A percentile compares a stretch with the other conserved stretches of the same genome.
Conservation (phyloP, 2,888 invertebrate species). For the Euplexia lucipara region DNA sequence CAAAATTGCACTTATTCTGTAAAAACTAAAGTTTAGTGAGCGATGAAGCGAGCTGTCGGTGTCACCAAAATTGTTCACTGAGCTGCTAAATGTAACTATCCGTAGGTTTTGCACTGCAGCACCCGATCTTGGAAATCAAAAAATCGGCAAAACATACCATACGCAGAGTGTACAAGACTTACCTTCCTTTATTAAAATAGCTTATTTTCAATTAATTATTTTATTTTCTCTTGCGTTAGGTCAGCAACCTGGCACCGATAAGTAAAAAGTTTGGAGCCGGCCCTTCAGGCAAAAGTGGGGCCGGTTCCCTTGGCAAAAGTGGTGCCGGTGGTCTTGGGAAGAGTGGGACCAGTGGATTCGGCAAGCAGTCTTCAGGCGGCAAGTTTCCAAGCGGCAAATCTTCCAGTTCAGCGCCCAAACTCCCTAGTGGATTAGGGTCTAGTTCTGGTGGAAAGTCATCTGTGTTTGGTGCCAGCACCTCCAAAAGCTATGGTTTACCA, state of each 20-base stretch:
- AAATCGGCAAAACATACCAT: too few relatives aligned
- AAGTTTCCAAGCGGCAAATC: conserved; percentile 51
- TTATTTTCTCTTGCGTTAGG: conserved; percentile 23
- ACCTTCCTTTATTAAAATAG: too few relatives aligned
- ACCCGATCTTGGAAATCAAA: too few relatives aligned
- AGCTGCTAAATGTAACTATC: too few relatives aligned
- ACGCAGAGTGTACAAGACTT: too few relatives aligned
- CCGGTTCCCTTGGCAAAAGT: conserved; percentile 66
- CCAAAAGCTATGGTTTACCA: conserved; percentile 71
- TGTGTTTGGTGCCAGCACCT: conserved; percentile 60
- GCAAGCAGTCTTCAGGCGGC: conserved; percentile 51
- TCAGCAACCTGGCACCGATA: conserved; percentile 77
- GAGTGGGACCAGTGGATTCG: conserved; percentile 40
- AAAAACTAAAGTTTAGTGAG: too few relatives aligned
- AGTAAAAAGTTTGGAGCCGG: conserved; percentile 75
- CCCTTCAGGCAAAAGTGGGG: conserved; percentile 76
- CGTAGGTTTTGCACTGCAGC: too few relatives aligned
- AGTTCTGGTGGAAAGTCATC: conserved; percentile 56
- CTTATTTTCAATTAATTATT: too few relatives aligned
- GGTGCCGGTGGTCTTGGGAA: conserved; percentile 52
- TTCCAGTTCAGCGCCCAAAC: conserved; percentile 47
- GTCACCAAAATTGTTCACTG: too few relatives aligned
- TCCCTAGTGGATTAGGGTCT: conserved; percentile 53
- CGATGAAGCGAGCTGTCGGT: too few relatives aligned
- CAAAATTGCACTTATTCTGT: too few relatives aligned